Base-by-base conservation (phyloP, 2,888 invertebrate genomes). In the Glyphotaelius pellucidus region DNA sequence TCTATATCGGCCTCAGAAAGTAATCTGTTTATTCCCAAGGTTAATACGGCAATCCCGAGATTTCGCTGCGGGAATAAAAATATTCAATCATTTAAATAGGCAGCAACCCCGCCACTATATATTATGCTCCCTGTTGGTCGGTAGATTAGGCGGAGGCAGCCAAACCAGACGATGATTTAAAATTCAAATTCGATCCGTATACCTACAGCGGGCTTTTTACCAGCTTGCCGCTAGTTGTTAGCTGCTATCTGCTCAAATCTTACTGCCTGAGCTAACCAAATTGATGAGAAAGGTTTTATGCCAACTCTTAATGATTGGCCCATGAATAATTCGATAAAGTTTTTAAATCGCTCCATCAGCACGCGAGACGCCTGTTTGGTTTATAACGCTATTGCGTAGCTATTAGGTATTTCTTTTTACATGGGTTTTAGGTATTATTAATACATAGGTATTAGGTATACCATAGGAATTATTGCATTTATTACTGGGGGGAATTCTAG, bases 81-180 rank as follows among this genome's bases (percentile, higher is more conserved):
- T 89, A 90, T 91, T 91, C 92, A 80, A 85, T 67, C 85, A 92
- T 92, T 92, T 91, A 91, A 91, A 92, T 92, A 90, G 89, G 90
- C 90, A 85, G 25, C 89, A 89, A 35, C 92, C 81, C 81, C 83
- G 84, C 80, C 88, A 87, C 81, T 79, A n/a, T 67, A 67, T 67
- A 91, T 91, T 89, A 85, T 90, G 31, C 90, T 92, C 86, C 90
- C 35, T 30, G 80, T 89, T 38, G 90, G 92, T 89, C 30, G 90
- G 92, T 90, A 90, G 90, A 93, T 92, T 92, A 93, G 91, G 90
- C 90, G 80, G 91, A 84, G 90, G 92, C 88, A 92, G 85, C 90
- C 86, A 67, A 89, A 90, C 91, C 92, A 92, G 93, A 93, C 93
- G 90, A 85, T 91, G 90, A 93, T 93, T 93, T 93, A 92, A 93